Evolutionary conservation across 2,797 vertebrate species (phyloP), one percentile per base, ranked within the genome.

Genomic region (Esox masquinongy): DNA sequence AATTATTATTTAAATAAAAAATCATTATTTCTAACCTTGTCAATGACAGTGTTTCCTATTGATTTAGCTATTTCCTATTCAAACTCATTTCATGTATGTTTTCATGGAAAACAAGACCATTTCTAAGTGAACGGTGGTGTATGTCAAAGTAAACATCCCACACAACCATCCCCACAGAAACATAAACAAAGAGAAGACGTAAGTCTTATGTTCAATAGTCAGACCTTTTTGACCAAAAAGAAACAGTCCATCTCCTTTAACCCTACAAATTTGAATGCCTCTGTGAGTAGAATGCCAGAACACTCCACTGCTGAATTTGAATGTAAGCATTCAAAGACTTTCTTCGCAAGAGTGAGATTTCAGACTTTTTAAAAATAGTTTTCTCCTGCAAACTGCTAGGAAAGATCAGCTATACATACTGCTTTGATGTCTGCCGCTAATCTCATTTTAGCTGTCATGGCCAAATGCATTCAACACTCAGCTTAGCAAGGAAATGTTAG

Each of bases 371-470:
- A 14, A 26, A 22, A 47, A 26, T 69, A 11, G 31, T 69, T 34
- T 66, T 15, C 69, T 50, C 75, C 26, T 64, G 24, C 75, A 49
- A 49, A 66, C 67, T 72, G 47, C 29, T 43, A 68, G 49, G 49
- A 69, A 73, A 47, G 43, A 11, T 47, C 43, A 11, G 43, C 9
- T 14, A 47, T 47, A 47, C 43, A 47, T 47, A 61, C 59, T 61
- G 19, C 71, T 78, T 78, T 78, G 63, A 78, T 68, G 76, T 26
- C 7, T 47, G 24, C 12, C 39, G 70, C 61, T 77, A 72, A 77
- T 77, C 49, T 56, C 70, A 74, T 78, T 68, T 26, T 51, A 73
- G 24, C 66, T 74, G 76, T 69, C 76, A 61, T 64, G 39, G 49
- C 71, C 59, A 66, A 71, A 77, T 29, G 69, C 69, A 51, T 34